phyloP scores from a whole-genome alignment of 2,113 vertebrate species.

The Megaceryle torquata region DNA sequence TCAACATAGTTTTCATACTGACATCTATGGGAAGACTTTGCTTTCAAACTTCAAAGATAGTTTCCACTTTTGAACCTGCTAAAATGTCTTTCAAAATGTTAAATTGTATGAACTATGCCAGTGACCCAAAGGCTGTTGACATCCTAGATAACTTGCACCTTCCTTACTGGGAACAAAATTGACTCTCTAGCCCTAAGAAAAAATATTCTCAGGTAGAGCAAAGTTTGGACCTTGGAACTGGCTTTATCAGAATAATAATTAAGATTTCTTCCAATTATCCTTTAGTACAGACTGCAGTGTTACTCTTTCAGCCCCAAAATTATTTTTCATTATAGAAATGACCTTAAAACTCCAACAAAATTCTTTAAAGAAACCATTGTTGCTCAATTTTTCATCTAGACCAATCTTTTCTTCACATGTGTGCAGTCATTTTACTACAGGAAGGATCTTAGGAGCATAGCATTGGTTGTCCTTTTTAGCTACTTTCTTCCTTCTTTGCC shows the following conservation, averaged over 20 bases:
- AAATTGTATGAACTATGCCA: background rate
- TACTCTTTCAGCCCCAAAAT: background rate
- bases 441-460: background rate
- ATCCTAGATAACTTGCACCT: background rate
- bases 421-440: background rate
- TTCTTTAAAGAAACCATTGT: background rate
- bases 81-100: background rate
- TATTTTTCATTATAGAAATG: background rate
- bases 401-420: background rate
- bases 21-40: background rate
- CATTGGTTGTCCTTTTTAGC: background rate
- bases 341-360: background rate
- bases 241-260: background rate
- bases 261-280: background rate
- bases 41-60: background rate
- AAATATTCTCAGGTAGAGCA: background rate
- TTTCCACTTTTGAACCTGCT: background rate
- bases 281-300: background rate
- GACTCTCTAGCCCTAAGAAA: background rate
- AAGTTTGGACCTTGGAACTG: background rate
- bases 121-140: background rate
- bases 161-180: background rate
- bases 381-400: background rate
- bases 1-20: background rate
- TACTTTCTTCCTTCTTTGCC: background rate